Evolutionary conservation across 2,797 vertebrate species (phyloP).

Genomic region (Acrossocheilus fasciatus): DNA sequence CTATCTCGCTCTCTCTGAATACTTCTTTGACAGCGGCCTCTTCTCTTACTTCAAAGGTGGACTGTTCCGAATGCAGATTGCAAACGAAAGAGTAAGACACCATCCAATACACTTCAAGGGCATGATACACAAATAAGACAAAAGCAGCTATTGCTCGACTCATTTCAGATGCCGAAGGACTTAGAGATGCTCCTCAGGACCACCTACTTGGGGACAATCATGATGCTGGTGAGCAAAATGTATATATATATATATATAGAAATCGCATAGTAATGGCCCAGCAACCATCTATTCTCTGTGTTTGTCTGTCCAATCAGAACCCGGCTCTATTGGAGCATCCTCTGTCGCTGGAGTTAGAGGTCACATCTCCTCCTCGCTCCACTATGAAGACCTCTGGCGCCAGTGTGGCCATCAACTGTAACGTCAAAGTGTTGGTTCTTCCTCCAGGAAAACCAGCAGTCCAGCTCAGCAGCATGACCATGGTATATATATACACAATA

Average conservation of each 20-base stretch:
- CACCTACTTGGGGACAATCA: conserved; percentile 88
- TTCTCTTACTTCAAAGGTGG: conserved; percentile 86
- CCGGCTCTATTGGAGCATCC: conserved; percentile 85
- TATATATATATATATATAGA: background rate
- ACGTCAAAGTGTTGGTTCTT: conserved; percentile 83
- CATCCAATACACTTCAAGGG: background rate
- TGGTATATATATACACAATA: conserved; percentile 76
- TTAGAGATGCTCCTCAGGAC: conserved; percentile 91
- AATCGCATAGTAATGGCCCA: background rate
- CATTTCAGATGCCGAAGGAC: conserved; percentile 88
- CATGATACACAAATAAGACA: background rate
- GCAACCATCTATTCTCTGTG: background rate
- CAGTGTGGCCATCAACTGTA: conserved; percentile 82
- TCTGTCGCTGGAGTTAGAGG: conserved; percentile 82
- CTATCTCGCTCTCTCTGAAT: conserved; percentile 93
- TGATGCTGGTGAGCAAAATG: conserved; percentile 85
- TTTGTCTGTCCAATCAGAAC: conserved; percentile 74
- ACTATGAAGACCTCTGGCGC: conserved; percentile 88
- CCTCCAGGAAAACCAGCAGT: conserved; percentile 75
- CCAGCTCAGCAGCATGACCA: conserved; percentile 91
- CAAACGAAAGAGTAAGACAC: conserved; percentile 82
- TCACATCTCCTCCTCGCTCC: conserved; percentile 82
- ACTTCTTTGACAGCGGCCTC: conserved; percentile 94
- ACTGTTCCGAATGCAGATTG: conserved; percentile 82
- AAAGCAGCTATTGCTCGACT: background rate